Conservation (phyloP, 2,797 vertebrate species). For the Gymnocypris eckloni region DNA sequence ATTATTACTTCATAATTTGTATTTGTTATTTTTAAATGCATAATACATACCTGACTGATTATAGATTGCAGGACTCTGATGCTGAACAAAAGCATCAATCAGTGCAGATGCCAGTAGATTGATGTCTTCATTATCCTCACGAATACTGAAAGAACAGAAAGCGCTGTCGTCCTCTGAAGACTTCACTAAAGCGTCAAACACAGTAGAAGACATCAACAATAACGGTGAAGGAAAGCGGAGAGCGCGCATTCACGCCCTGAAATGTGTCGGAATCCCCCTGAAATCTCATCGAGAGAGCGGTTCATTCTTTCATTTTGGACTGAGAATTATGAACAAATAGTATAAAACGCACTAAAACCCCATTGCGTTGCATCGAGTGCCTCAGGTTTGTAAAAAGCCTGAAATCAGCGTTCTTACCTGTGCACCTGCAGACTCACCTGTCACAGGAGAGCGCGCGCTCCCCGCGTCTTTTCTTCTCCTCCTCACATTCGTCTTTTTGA, state of each 20-base stretch:
- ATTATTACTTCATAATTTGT: neutral
- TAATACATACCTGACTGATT: conserved; percentile 28
- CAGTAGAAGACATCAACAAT: neutral
- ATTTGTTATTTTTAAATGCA: neutral
- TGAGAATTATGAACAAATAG: neutral
- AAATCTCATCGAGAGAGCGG: neutral
- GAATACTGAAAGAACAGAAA: conserved; percentile 80
- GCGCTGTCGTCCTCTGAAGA: conserved; percentile 89
- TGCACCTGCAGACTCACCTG: conserved; percentile 41
- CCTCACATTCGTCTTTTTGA: neutral
- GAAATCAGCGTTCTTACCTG: conserved; percentile 9
- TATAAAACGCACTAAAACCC: neutral
- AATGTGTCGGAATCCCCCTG: conserved; percentile 26
- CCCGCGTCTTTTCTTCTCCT: neutral
- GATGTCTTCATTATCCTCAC: conserved; percentile 98
- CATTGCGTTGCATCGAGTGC: neutral
- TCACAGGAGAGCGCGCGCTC: conserved; percentile 1
- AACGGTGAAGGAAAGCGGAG: neutral
- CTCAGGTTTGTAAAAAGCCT: neutral
- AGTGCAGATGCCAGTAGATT: conserved; percentile 88
- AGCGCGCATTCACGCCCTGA: conserved; percentile 12
- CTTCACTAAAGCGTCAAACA: conserved; percentile 45
- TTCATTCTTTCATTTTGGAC: neutral
- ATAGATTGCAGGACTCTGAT: conserved; percentile 79
- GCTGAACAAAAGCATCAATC: conserved; percentile 84